A percentile compares a stretch with the other conserved stretches of the same genome.
Evolutionary conservation across 2,113 vertebrate species (phyloP).

Genomic region (Ctenodactylus gundi): DNA sequence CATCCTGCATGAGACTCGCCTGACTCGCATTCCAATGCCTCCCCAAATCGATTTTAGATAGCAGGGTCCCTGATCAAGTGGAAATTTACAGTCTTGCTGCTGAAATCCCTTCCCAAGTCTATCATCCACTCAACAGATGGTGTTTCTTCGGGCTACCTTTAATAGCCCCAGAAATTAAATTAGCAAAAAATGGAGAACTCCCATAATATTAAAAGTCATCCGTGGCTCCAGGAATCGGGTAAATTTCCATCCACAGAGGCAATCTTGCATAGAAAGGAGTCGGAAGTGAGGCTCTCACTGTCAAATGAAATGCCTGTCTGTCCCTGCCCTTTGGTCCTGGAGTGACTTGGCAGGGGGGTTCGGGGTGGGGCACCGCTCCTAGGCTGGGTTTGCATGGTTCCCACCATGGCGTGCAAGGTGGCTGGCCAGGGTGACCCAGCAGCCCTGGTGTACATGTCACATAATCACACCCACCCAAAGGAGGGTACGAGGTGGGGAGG

Average conservation of each 20-base stretch:
- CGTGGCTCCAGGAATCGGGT: conserved; percentile 52
- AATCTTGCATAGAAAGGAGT: not conserved
- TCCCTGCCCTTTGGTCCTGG: not conserved
- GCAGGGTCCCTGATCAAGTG: conserved; percentile 44
- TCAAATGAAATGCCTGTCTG: accelerated
- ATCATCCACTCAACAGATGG: conserved; percentile 62
- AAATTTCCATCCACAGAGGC: conserved; percentile 39
- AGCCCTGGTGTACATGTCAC: accelerated
- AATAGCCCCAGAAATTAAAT: conserved; percentile 70
- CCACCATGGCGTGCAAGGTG: accelerated
- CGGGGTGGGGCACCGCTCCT: accelerated
- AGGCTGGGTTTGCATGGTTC: too few species aligned
- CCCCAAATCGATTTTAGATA: conserved; percentile 4
- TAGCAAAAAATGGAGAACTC: conserved; percentile 58
- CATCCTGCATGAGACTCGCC: not conserved
- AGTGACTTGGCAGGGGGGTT: accelerated
- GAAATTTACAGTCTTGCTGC: conserved; percentile 62
- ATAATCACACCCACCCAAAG: accelerated
- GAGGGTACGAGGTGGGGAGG: not conserved
- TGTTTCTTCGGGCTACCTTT: conserved; percentile 61
- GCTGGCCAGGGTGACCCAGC: accelerated
- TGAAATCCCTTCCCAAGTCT: conserved; percentile 21
- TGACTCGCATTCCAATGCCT: not conserved
- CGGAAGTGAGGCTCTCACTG: not conserved
- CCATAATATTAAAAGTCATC: conserved; percentile 50